Evolutionary conservation across 2,113 vertebrate species (phyloP).

Genomic region (Lophotis ruficrista): DNA sequence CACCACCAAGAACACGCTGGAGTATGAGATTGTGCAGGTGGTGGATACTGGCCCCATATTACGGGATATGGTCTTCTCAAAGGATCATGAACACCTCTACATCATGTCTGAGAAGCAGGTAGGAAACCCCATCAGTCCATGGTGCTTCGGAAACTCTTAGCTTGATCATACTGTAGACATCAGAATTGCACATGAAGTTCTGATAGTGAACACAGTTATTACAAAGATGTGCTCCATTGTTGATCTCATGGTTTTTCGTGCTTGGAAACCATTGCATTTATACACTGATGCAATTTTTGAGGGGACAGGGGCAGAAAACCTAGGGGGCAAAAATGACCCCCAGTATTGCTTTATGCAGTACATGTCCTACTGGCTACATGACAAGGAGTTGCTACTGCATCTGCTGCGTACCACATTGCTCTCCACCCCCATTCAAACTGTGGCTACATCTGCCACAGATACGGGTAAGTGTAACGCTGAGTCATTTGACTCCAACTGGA

Average conservation of each 20-base stretch:
- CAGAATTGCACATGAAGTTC: not conserved
- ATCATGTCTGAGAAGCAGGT: constrained; percentile 98
- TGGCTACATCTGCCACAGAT: not conserved
- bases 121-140: not conserved
- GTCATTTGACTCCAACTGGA: not conserved
- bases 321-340: not conserved
- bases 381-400: not conserved
- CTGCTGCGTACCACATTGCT: not conserved
- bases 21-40: constrained; percentile 93
- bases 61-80: constrained; percentile 94
- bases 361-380: not conserved
- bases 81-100: constrained; percentile 91
- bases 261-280: not conserved
- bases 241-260: fast-evolving
- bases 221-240: fast-evolving
- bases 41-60: constrained; percentile 88
- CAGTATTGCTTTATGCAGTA: not conserved
- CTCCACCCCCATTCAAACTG: not conserved
- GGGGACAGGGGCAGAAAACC: not conserved
- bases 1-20: constrained; percentile 82
- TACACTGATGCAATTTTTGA: not conserved
- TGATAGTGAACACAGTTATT: not conserved
- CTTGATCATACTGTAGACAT: not conserved
- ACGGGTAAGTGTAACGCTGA: fast-evolving
- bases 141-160: not conserved